Evolutionary conservation across 2,888 invertebrate species (phyloP).

Genomic region (Selenia dentaria): DNA sequence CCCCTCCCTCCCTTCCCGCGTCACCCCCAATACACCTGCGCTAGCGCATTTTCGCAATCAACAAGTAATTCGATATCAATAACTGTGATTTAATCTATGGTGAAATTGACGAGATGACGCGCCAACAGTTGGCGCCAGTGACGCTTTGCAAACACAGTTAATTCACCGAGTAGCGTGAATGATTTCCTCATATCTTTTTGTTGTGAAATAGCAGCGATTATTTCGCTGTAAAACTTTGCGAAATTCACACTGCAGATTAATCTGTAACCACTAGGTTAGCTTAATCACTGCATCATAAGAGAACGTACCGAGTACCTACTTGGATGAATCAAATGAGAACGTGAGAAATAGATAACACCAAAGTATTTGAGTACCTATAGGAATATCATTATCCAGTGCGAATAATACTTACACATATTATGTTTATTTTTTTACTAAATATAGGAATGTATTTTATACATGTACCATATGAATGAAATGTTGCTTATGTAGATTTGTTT

Average conservation of each 20-base stretch:
- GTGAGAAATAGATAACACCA: too few species aligned
- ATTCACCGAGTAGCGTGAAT: constrained; percentile 29
- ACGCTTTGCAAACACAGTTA: constrained; percentile 35
- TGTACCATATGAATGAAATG: too few species aligned
- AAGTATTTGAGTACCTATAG: too few species aligned
- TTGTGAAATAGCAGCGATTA: constrained; percentile 26
- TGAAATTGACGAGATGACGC: constrained; percentile 16
- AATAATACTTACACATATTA: too few species aligned
- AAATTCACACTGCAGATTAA: constrained; percentile 22
- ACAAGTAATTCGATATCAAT: constrained; percentile 47
- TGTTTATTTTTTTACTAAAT: too few species aligned
- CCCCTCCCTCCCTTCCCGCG: constrained; percentile 33
- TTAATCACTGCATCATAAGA: constrained; percentile 12
- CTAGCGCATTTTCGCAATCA: constrained; percentile 70
- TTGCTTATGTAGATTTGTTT: too few species aligned
- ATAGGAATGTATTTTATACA: too few species aligned
- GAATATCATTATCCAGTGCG: too few species aligned
- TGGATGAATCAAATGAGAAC: too few species aligned
- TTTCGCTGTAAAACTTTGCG: constrained; percentile 22
- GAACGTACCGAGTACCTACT: too few species aligned
- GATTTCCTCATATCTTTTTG: constrained; percentile 27
- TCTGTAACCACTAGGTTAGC: too few species aligned
- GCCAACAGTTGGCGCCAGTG: constrained; percentile 45
- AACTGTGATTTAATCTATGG: not conserved
- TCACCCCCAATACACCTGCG: constrained; percentile 56